Conservation (phyloP, 2,113 vertebrate genomes). For the Phrynosoma platyrhinos region DNA sequence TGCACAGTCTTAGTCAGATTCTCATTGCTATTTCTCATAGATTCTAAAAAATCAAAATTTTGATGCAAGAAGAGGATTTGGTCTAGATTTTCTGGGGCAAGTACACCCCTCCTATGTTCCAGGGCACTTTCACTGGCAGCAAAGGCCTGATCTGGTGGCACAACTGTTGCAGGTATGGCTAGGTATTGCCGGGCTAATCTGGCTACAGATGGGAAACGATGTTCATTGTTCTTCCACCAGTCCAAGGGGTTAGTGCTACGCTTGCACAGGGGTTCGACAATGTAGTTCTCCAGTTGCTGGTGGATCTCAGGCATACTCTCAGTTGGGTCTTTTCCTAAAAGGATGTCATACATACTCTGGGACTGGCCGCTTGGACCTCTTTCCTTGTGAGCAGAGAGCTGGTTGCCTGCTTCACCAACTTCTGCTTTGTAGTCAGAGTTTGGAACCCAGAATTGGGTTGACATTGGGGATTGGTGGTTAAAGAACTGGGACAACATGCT, state of each 20-base stretch:
- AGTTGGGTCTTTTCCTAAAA: constrained; percentile 74
- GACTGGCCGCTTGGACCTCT: constrained; percentile 16
- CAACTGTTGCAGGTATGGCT: constrained; percentile 69
- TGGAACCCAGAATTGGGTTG: constrained; percentile 23
- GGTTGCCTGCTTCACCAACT: fast-evolving
- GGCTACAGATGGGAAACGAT: constrained; percentile 74
- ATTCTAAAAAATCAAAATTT: constrained; percentile 71
- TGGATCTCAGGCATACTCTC: constrained; percentile 76
- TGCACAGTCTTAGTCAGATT: neutral
- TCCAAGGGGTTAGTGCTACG: constrained; percentile 72
- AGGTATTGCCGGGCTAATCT: constrained; percentile 71
- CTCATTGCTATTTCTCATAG: neutral
- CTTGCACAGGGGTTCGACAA: constrained; percentile 75
- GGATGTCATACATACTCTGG: constrained; percentile 74
- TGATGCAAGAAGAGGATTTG: constrained; percentile 77
- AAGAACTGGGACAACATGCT: constrained; percentile 60
- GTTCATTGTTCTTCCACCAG: constrained; percentile 76
- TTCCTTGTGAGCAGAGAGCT: neutral
- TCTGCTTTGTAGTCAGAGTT: constrained; percentile 3
- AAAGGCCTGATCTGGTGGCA: constrained; percentile 62
- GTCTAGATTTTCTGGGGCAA: constrained; percentile 67
- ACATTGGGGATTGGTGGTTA: neutral
- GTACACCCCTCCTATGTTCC: constrained; percentile 61
- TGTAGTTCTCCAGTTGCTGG: constrained; percentile 77
- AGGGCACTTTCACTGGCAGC: constrained; percentile 45